Base-by-base conservation (phyloP, 1,140 invertebrate genomes). In the Myzus persicae region DNA sequence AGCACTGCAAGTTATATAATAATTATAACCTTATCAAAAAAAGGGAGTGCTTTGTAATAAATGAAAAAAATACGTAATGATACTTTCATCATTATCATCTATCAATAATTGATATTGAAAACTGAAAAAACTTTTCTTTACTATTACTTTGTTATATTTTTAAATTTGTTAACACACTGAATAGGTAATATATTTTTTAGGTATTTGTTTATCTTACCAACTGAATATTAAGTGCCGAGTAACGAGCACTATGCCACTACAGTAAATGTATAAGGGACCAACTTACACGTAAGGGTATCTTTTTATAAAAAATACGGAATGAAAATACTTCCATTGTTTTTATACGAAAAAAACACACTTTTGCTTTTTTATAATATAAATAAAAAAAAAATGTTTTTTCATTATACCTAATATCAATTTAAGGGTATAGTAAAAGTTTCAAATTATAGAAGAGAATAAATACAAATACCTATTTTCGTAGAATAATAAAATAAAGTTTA, bases 151-250 rank as follows among this genome's bases (percentile, higher is more conserved):
- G 40, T 26, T 11, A 84, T 42, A 84, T 42, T 84, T 84, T 84
- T 8, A 40, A 38, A 26, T 40, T 84, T 40, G 11, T 40, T 0
- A 40, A 40, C 38, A 26, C 8, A 0, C 22, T 9, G 5, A 84
- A 42, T 46, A 31, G n/a, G n/a, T 2, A 18, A 31, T 46, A 18
- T 87, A 20, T 26, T 46, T 87, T 87, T 46, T 87, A 85, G 26
- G 31, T 36, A 46, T 87, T 87, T 87, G 44, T 46, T 87, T 46
- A 31, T 31, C 26, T 87, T 87, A 87, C 85, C 46, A 76, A 76
- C n/a, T 76, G 59, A n/a, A 36, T n/a, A 36, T n/a, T 76, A 87
- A 87, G 85, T 87, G 85, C 31, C 31, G 36, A 46, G 31, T 46
- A 87, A 87, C 85, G 11, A 87, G 26, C 31, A 46, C 40, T 44